These are phyloP conservation scores for Conus betulinus DNA, from an alignment of 1,140 invertebrate genomes.

Conservation along the genomic window DNA sequence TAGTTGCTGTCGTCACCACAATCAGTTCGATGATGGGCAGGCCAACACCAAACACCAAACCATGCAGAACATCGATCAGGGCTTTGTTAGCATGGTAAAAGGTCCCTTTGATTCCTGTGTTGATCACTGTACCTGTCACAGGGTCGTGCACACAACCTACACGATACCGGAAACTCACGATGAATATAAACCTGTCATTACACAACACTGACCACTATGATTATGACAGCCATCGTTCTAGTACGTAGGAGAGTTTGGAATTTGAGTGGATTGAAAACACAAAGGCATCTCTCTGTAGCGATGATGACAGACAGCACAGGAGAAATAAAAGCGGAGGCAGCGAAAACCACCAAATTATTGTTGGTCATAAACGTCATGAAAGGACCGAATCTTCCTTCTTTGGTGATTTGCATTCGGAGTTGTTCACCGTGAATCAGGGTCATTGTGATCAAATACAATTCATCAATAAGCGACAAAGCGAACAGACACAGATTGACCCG, in stretches of 20 bases:
- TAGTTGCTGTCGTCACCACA: neutral
- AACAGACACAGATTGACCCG: too few relatives aligned
- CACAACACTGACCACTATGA: neutral
- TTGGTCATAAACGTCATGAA: neutral
- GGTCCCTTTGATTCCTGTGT: neutral
- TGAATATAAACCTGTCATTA: neutral
- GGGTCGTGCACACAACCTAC: neutral
- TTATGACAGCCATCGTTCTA: neutral
- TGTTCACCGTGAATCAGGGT: too few relatives aligned
- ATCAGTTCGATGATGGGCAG: neutral
- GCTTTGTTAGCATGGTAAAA: neutral
- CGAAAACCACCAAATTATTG: neutral
- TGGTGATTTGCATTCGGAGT: too few relatives aligned
- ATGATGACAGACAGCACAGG: neutral
- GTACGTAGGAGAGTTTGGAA: neutral
- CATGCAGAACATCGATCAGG: neutral
- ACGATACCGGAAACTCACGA: neutral
- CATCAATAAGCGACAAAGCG: too few relatives aligned
- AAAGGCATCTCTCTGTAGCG: conserved; percentile 11
- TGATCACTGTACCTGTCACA: neutral
- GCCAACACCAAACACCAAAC: neutral
- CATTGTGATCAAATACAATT: too few relatives aligned
- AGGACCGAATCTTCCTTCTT: neutral
- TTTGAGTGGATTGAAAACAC: conserved; percentile 6
- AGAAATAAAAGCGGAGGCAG: too few relatives aligned